These are phyloP conservation scores for Hydractinia symbiolongicarpus DNA, from an alignment of 30 jellyfish, hydroid and myxozoan genomes.

Conservation along the genomic window DNA sequence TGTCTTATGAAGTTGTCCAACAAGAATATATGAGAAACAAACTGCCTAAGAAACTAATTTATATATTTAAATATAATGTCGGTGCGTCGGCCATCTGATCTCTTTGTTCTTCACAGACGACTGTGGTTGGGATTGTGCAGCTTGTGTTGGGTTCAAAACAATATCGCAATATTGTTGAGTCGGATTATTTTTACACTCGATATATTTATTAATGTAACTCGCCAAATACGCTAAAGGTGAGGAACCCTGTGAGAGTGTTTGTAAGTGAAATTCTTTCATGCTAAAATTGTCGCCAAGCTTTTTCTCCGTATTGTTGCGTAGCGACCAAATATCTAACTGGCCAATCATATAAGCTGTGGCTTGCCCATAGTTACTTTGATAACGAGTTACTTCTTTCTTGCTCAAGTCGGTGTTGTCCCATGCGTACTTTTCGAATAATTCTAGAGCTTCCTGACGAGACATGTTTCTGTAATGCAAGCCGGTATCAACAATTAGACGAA, in stretches of 20 bases:
- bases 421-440: constrained; percentile 73
- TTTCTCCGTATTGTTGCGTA: constrained; percentile 62
- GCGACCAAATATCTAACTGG: constrained; percentile 75
- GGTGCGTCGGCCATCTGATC: constrained; percentile 29
- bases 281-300: constrained; percentile 53
- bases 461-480: constrained; percentile 86
- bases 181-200: constrained; percentile 49
- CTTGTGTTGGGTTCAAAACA: constrained; percentile 63
- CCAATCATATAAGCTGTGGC: constrained; percentile 99
- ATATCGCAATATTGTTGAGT: constrained; percentile 52
- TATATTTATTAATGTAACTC: constrained; percentile 49
- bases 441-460: constrained; percentile 72
- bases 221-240: constrained; percentile 56
- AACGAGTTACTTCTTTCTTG: constrained; percentile 83
- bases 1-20: no score
- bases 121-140: constrained; percentile 19
- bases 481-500: constrained; percentile 93
- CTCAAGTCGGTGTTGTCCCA: constrained; percentile 97
- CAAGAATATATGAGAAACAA: no score
- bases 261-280: constrained; percentile 88
- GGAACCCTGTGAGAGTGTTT: constrained; percentile 79
- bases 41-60: not conserved
- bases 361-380: constrained; percentile 98
- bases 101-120: constrained; percentile 7
- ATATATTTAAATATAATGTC: constrained; percentile 25